Evolutionary conservation across 2,888 invertebrate species (phyloP), one percentile per base, ranked within the genome.

Genomic region (Stenichneumon culpator): DNA sequence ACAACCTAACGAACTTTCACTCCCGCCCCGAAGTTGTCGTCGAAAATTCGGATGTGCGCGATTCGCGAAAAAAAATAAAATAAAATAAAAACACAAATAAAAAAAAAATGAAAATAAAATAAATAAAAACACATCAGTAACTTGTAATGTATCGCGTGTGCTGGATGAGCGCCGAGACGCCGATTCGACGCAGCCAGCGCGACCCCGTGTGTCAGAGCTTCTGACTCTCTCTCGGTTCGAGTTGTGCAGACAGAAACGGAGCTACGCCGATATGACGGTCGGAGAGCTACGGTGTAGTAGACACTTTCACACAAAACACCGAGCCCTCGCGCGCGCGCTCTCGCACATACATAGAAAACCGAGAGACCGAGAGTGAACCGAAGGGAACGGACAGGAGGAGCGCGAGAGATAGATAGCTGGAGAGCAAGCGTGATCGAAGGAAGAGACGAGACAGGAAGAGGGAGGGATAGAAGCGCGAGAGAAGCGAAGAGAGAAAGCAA

Each of bases 251-350:
- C 93, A 92, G 93, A 93, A 93, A 93, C 92, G 91, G 89, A 91
- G 91, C 92, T 93, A 91, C 91, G 89, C 91, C 89, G 92, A 92
- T 91, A 93, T 93, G 93, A 93, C 93, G 93, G 90, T 90, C 82
- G 75, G 77, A 80, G 77, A 80, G 77, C 85, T 32, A 36, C 54
- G 63, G 16, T 83, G 82, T 82, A 80, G 83, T 79, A 82, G 75
- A 86, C 72, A 65, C 67, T 65, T 67, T 65, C 70, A 72, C 79
- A 79, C 79, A 57, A 80, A 75, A 83, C 67, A 73, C 65, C 52
- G 52, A 54, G 70, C 82, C 25, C 81, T 44, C 63, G 68, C 84
- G 78, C 80, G 68, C 50, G 57, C 65, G 25, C 47, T 79, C n/a
- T 69, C 69, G 70, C 78, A 75, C 68, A 52, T 90, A 84, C 80